Base-by-base conservation (phyloP, 2,888 invertebrate species). In the Escarpia spicata region DNA sequence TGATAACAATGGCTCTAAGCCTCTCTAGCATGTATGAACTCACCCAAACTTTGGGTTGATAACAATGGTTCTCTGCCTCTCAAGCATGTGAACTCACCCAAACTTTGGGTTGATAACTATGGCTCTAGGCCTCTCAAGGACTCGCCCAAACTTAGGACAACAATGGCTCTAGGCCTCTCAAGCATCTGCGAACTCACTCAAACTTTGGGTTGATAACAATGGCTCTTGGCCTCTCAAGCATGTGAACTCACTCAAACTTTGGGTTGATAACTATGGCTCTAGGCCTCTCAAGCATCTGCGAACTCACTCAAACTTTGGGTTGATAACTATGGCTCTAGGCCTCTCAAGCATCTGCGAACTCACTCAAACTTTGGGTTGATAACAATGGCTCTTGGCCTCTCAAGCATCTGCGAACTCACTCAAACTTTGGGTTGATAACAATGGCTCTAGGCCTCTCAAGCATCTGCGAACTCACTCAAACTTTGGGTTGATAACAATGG, bases 191-290 rank as follows among this genome's bases (percentile, higher is more conserved):
- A 52, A 52, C 52, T 75, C 95, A 97, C 93, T 98, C 98, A 92
- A 97, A 97, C 2, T 52, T 52, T 4, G 52, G 52, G 52, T 52
- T 52, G 52, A 52, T 15, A 4, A 52, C 52, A 52, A 52, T 52
- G 52, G 52, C 52, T 15, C 52, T 52, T 0, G 37, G 37, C 37
- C 37, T 37, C 0, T 37, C 37, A 37, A 37, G 37, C n/a, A n/a
- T n/a, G n/a, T n/a, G n/a, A 1, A 37, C 37, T 37, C 37, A 37
- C 1, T 1, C 37, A 37, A 1, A 37, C 95, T 97, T 97, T 0
- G 98, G 98, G 97, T 98, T 98, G 0, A 98, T 97, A 0, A 98
- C 98, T 92, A 99, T 98, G 12, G 98, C 98, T 93, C 98, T 97
- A 0, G 98, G 98, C 94, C 98, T 98, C 10, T 97, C 97, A 92